A percentile compares a stretch with the other conserved stretches of the same genome.
Evolutionary conservation across 2,888 invertebrate genomes (phyloP).

Genomic region (Unio delphinus): DNA sequence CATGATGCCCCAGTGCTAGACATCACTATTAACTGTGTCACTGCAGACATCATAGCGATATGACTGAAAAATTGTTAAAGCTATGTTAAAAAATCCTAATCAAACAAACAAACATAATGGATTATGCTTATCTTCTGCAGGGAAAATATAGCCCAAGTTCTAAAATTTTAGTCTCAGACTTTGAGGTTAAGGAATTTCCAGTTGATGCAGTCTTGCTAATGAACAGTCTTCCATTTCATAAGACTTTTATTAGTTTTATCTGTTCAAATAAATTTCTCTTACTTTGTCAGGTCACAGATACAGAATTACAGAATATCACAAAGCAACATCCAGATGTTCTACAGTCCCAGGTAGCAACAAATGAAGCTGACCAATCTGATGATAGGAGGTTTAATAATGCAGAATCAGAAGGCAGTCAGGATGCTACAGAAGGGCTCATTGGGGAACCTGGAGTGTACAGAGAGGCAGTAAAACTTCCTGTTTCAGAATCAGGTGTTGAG

Average conservation of each 20-base stretch:
- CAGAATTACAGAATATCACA: conserved; percentile 65
- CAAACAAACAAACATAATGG: too few species aligned
- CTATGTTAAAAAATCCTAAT: too few species aligned
- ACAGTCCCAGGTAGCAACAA: conserved; percentile 13
- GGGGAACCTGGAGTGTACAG: conserved; percentile 22
- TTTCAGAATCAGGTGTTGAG: conserved; percentile 15
- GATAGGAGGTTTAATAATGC: conserved; percentile 24
- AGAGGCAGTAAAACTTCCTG: conserved; percentile 13
- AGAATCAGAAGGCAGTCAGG: conserved; percentile 18
- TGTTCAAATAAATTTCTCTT: conserved; percentile 1
- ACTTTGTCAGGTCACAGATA: conserved; percentile 61
- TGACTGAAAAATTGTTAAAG: too few species aligned
- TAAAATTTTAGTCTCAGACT: neutral
- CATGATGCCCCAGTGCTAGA: too few species aligned
- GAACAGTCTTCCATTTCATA: neutral
- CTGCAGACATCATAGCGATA: too few species aligned
- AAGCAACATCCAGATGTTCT: conserved; percentile 37
- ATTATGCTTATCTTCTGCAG: too few species aligned
- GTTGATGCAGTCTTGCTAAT: neutral
- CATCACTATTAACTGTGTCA: too few species aligned
- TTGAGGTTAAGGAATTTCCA: neutral
- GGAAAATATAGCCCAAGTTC: too few species aligned
- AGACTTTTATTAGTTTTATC: neutral
- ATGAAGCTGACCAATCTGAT: conserved; percentile 14
- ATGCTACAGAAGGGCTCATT: conserved; percentile 11